A percentile compares a stretch with the other conserved stretches of the same genome.
Conservation (phyloP, 2,888 invertebrate species). For the Xanthorhoe designata region DNA sequence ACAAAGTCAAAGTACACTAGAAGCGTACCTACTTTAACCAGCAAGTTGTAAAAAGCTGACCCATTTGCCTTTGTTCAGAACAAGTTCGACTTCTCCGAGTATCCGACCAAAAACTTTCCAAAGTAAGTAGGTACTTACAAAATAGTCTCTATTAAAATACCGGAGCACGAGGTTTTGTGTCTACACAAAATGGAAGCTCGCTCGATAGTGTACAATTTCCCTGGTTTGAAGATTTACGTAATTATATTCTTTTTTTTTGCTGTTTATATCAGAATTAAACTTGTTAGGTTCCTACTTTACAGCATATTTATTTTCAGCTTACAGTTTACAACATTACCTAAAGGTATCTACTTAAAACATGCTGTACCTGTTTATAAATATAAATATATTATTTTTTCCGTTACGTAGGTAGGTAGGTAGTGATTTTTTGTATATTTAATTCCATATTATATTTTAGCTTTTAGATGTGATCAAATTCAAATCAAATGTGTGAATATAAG, state of each 20-base stretch:
- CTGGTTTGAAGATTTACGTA: background rate
- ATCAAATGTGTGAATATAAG: too few relatives aligned
- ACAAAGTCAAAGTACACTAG: background rate
- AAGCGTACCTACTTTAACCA: slow-evolving; percentile 2
- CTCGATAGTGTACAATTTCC: background rate
- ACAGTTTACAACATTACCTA: too few relatives aligned
- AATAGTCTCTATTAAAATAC: slow-evolving; percentile 10
- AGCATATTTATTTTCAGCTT: too few relatives aligned
- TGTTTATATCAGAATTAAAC: too few relatives aligned
- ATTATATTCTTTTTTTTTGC: background rate
- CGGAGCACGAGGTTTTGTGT: background rate
- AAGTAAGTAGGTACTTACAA: slow-evolving; percentile 5
- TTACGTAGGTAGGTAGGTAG: too few relatives aligned
- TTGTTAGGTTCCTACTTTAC: too few relatives aligned
- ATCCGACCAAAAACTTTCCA: slow-evolving; percentile 5
- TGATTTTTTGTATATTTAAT: too few relatives aligned
- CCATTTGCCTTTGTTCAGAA: slow-evolving; percentile 1
- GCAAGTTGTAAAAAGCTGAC: slow-evolving; percentile 29
- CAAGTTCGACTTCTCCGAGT: slow-evolving; percentile 10
- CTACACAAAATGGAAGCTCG: background rate
- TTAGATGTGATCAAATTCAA: too few relatives aligned
- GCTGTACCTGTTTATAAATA: too few relatives aligned
- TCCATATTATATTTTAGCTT: too few relatives aligned
- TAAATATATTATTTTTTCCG: too few relatives aligned
- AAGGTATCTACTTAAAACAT: too few relatives aligned